Conservation (phyloP, 92 coral and sea anemone species). For the Ricordea florida region DNA sequence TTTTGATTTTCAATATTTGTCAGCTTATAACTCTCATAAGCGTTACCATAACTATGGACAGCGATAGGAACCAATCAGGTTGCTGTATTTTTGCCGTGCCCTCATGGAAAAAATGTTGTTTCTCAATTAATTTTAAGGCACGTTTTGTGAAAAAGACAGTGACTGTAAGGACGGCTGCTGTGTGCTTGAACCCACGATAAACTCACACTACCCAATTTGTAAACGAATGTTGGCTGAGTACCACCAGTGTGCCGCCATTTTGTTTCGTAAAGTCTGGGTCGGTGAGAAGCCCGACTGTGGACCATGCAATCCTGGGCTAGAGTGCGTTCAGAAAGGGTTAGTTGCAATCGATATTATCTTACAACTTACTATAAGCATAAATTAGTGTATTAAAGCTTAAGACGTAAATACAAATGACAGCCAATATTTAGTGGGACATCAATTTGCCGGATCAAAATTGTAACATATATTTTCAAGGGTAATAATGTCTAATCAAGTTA, state of each 20-base stretch:
- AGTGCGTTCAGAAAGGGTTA: slow-evolving; percentile 86
- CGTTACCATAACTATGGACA: too few relatives aligned
- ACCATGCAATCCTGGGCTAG: slow-evolving; percentile 79
- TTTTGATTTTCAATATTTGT: too few relatives aligned
- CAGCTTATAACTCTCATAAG: too few relatives aligned
- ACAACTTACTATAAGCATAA: not conserved
- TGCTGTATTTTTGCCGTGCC: not conserved
- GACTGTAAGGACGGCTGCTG: slow-evolving; percentile 83
- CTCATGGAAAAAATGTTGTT: too few relatives aligned
- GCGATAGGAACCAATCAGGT: too few relatives aligned
- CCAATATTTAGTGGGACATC: too few relatives aligned
- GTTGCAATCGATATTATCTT: not conserved
- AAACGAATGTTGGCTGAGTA: slow-evolving; percentile 77
- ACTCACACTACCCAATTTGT: slow-evolving; percentile 68
- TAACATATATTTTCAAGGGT: too few relatives aligned
- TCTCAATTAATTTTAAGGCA: slow-evolving; percentile 68
- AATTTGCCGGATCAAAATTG: too few relatives aligned
- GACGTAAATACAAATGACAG: too few relatives aligned
- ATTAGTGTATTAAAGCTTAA: too few relatives aligned
- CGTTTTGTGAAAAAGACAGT: slow-evolving; percentile 81
- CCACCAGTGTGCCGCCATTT: slow-evolving; percentile 81
- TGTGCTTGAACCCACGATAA: slow-evolving; percentile 83
- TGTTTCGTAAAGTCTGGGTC: slow-evolving; percentile 81
- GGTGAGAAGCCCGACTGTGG: slow-evolving; percentile 92
- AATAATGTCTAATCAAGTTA: too few relatives aligned